phyloP scores from a whole-genome alignment of 1,140 invertebrate species.

The Saxidomus purpurata region DNA sequence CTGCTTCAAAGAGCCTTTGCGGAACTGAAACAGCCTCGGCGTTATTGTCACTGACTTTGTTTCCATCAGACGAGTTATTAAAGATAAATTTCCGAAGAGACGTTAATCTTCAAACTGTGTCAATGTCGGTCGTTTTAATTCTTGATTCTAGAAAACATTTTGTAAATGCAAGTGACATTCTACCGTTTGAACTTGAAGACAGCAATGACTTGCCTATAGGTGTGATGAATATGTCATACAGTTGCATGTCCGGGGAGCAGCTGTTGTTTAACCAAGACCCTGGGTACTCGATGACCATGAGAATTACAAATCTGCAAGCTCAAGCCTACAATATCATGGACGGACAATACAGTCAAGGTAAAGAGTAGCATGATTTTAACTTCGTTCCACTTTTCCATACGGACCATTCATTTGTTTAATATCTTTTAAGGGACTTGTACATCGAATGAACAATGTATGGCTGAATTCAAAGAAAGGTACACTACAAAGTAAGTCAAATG shows the following conservation, averaged over 20 bases:
- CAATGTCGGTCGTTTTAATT: not conserved
- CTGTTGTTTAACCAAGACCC: slow-evolving; percentile 1
- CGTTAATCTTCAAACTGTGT: not conserved
- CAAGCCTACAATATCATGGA: slow-evolving; percentile 1
- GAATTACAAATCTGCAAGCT: slow-evolving; percentile 1
- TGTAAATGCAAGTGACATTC: not conserved
- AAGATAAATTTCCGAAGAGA: not conserved
- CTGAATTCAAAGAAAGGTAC: too few relatives aligned
- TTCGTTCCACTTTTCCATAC: too few relatives aligned
- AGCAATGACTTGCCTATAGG: not conserved
- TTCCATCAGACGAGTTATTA: not conserved
- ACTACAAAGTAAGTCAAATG: too few relatives aligned
- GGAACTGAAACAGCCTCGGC: not conserved
- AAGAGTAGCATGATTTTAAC: too few relatives aligned
- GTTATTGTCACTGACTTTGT: not conserved
- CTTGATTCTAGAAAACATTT: slow-evolving; percentile 3
- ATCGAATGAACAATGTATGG: too few relatives aligned
- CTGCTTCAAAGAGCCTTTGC: not conserved
- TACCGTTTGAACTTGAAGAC: not conserved
- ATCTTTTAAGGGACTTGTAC: too few relatives aligned
- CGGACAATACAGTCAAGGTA: not conserved
- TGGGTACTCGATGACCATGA: slow-evolving; percentile 7
- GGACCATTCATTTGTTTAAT: too few relatives aligned
- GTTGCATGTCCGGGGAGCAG: not conserved
- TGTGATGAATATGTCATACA: not conserved